Base-by-base conservation (phyloP, 2,113 vertebrate species). In the Microtus oregoni region DNA sequence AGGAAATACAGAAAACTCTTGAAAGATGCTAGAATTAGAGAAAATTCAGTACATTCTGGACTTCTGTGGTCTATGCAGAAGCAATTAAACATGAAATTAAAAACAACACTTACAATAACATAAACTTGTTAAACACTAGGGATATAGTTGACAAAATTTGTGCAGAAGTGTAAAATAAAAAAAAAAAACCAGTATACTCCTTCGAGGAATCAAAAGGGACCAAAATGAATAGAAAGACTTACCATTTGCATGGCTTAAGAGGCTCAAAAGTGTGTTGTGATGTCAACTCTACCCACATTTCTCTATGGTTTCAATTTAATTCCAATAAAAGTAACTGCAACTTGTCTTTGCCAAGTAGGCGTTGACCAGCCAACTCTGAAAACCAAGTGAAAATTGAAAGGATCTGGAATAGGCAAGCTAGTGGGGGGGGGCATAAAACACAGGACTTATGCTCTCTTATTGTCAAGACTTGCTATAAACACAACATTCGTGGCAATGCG, bases 21-120 rank as follows among this genome's bases (percentile, higher is more conserved):
- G 55, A 44, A 91, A 58, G 26, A 85, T 82, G 41, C n/a, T 77
- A 8, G 44, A 82, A 90, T 89, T 81, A 72, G 86, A 91, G 70
- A 44, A 10, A 61, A 81, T 67, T 93, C 87, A 81, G 72, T n/a
- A 73, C 41, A 5, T 14, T 65, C 35, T 93, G 9, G 76, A 86
- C 63, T 91, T 63, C 35, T 68, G 8, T 79, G 30, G 67, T 28
- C 47, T 58, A 85, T 52, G 22, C 72, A 79, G 58, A 88, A 78
- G 61, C 78, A 89, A 91, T 50, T 96, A 35, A 68, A 90, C 86
- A 89, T 35, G 35, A 94, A 90, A 92, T 79, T 92, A 32, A 88
- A 81, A 89, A 67, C 68, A 32, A 35, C 32, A 73, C 58, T 58
- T 58, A 20, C 0, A 87, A 24, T 70, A 78, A 85, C 65, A n/a